phyloP scores from a whole-genome alignment of 2,113 vertebrate species.

The Scatophagus argus region DNA sequence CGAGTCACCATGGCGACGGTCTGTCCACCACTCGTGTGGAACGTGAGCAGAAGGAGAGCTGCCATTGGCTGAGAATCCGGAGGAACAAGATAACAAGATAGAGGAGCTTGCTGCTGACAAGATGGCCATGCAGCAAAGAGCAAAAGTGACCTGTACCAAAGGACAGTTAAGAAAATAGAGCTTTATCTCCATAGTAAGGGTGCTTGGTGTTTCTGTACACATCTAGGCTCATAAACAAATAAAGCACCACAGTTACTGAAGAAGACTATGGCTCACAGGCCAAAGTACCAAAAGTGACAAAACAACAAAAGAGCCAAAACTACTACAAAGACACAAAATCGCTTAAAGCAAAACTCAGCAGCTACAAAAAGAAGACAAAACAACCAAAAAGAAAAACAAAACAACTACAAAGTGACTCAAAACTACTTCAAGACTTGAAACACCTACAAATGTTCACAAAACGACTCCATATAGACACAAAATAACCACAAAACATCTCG shows the following conservation, averaged over 20 bases:
- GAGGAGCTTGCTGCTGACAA: constrained; percentile 53
- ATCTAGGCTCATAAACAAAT: not conserved
- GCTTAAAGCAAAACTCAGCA: not conserved
- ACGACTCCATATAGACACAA: not conserved
- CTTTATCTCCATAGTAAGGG: not conserved
- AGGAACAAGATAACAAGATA: constrained; percentile 38
- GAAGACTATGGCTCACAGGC: too few species aligned
- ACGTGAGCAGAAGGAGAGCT: constrained; percentile 50
- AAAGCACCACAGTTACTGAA: not conserved
- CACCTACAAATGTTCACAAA: not conserved
- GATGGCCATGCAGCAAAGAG: constrained; percentile 48
- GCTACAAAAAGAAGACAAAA: not conserved
- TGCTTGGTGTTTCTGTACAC: not conserved
- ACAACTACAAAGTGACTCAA: not conserved
- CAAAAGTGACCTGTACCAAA: not conserved
- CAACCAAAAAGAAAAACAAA: not conserved
- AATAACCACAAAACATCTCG: not conserved
- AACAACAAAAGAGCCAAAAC: not conserved
- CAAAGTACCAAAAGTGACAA: not conserved
- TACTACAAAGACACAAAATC: not conserved
- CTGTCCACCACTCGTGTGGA: constrained; percentile 48
- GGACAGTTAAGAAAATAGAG: not conserved
- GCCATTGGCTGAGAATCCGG: constrained; percentile 30
- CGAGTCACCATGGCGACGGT: constrained; percentile 65
- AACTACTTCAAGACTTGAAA: not conserved